phyloP scores from a whole-genome alignment of 2,113 vertebrate species.

The Climacteris rufus region DNA sequence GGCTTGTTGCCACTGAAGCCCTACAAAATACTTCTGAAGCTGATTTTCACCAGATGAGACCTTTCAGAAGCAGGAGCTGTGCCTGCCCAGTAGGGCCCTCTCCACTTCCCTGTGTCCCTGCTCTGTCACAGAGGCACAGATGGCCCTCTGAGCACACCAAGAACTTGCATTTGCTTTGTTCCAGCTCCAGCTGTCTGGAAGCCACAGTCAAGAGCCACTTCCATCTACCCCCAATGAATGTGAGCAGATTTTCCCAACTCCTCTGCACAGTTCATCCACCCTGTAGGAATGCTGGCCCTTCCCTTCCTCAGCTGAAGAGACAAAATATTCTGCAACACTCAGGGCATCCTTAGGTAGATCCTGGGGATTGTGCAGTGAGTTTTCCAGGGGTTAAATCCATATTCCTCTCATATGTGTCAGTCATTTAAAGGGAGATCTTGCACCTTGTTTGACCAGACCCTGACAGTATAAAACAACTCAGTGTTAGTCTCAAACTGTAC shows the following conservation, averaged over 20 bases:
- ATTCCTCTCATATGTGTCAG: background rate
- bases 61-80: background rate
- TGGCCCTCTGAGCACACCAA: background rate
- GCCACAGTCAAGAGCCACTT: background rate
- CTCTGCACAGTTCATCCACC: background rate
- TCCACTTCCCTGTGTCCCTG: background rate
- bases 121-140: background rate
- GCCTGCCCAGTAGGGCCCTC: background rate
- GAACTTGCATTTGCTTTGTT: background rate
- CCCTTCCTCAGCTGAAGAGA: background rate
- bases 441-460: background rate
- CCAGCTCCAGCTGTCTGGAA: background rate
- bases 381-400: background rate
- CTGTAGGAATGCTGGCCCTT: background rate
- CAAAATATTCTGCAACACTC: background rate
- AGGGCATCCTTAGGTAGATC: background rate
- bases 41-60: background rate
- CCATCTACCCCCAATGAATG: background rate
- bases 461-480: background rate
- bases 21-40: background rate
- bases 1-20: background rate
- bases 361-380: background rate
- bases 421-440: background rate
- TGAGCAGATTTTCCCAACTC: background rate
- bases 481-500: background rate